Evolutionary conservation across 2,113 vertebrate species (phyloP).

Genomic region (Callipepla californica): DNA sequence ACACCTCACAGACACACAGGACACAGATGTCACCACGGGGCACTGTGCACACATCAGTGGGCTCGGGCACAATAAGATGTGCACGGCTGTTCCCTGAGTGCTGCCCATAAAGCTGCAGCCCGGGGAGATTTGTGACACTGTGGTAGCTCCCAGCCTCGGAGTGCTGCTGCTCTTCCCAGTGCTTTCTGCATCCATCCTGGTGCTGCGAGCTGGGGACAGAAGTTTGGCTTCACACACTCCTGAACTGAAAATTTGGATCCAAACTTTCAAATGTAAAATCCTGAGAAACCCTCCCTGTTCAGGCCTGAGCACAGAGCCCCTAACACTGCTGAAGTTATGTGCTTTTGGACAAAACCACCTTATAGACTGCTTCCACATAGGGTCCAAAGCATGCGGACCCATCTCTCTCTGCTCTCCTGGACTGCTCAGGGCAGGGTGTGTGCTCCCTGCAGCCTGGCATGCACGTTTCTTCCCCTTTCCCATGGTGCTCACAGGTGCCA

Average conservation of each 20-base stretch:
- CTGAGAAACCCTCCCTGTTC: background rate
- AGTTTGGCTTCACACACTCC: background rate
- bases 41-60: background rate
- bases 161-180: background rate
- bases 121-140: background rate
- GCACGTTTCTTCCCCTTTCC: background rate
- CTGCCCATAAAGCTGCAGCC: background rate
- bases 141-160: background rate
- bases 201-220: background rate
- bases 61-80: background rate
- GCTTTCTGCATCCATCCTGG: fast-evolving
- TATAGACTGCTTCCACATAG: background rate
- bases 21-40: background rate
- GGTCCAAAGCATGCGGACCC: no score
- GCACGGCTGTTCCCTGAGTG: background rate
- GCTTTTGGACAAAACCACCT: background rate
- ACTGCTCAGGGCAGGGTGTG: background rate
- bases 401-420: background rate
- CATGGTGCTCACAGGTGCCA: background rate
- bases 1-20: background rate
- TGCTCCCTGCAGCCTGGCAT: background rate
- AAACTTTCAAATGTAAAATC: no score
- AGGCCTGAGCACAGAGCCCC: background rate
- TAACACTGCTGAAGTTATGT: background rate
- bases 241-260: background rate